These are phyloP conservation scores for Temnothorax nylanderi DNA, from an alignment of 1,140 invertebrate genomes.

Conservation along the genomic window DNA sequence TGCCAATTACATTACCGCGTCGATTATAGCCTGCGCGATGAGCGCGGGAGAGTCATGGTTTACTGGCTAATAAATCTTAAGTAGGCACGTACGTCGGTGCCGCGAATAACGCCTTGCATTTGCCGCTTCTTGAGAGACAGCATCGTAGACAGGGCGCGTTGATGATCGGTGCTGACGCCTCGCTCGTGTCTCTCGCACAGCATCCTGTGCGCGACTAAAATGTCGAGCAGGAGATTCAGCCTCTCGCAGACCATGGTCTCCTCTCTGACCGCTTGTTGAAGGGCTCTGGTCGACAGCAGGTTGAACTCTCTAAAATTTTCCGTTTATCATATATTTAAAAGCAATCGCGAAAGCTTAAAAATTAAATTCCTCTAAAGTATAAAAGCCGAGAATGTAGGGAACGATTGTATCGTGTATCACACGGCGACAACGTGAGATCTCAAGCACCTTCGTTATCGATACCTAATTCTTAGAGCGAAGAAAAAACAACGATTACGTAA, in stretches of 20 bases:
- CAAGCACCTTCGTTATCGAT: neutral
- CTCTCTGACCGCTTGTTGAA: constrained; percentile 86
- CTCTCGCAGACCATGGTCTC: constrained; percentile 88
- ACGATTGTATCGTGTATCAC: neutral
- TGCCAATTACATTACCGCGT: constrained; percentile 14
- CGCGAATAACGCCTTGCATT: constrained; percentile 89
- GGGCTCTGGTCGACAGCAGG: constrained; percentile 82
- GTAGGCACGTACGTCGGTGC: constrained; percentile 85
- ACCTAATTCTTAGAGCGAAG: neutral
- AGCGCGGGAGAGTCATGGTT: neutral
- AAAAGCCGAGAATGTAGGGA: neutral
- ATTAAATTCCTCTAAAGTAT: neutral
- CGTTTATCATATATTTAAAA: neutral
- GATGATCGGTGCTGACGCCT: constrained; percentile 90
- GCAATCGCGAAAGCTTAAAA: neutral
- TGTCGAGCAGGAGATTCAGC: constrained; percentile 88
- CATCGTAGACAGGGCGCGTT: constrained; percentile 90
- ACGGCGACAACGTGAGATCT: neutral
- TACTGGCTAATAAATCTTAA: constrained; percentile 22
- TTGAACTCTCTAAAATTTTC: constrained; percentile 83
- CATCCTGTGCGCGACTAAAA: constrained; percentile 88
- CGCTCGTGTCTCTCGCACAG: constrained; percentile 91
- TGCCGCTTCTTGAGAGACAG: constrained; percentile 89
- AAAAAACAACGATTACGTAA: neutral
- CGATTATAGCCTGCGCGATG: neutral